phyloP scores from a whole-genome alignment of 1,140 invertebrate species.

The Arion vulgaris region DNA sequence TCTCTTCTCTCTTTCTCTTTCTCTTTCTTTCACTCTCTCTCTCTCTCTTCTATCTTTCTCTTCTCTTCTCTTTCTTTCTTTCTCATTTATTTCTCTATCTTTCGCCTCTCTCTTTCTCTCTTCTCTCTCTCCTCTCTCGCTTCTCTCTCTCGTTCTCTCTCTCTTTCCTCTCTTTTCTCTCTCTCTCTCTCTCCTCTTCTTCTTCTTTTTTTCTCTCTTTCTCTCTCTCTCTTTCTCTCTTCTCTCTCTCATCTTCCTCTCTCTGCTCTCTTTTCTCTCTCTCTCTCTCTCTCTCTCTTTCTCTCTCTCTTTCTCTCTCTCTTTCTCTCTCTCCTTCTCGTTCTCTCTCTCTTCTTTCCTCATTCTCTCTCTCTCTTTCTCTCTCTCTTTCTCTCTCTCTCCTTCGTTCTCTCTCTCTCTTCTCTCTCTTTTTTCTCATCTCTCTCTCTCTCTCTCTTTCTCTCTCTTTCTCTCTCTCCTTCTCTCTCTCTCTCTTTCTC shows the following conservation, averaged over 20 bases:
- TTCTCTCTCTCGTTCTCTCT: no score
- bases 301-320: constrained; percentile 19
- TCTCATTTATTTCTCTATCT: no score
- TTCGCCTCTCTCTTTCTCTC: no score
- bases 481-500: neutral
- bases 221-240: neutral
- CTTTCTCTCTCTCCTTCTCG: constrained; percentile 5
- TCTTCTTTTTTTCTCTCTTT: constrained; percentile 6
- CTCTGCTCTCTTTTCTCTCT: no score
- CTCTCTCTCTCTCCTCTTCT: neutral
- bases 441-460: neutral
- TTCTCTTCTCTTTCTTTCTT: no score
- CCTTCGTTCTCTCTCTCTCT: no score
- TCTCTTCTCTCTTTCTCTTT: no score
- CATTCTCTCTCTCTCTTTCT: neutral
- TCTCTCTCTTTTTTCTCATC: no score
- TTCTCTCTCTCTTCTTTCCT: neutral
- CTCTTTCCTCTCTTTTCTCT: constrained; percentile 1
- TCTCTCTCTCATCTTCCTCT: neutral
- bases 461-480: neutral
- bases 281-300: constrained; percentile 27
- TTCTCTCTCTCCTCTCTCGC: no score
- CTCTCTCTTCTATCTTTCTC: no score
- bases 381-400: neutral
- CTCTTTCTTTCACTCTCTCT: no score